Base-by-base conservation (phyloP, 64 coral and sea anemone species). In the Catalaphyllia jardinei region DNA sequence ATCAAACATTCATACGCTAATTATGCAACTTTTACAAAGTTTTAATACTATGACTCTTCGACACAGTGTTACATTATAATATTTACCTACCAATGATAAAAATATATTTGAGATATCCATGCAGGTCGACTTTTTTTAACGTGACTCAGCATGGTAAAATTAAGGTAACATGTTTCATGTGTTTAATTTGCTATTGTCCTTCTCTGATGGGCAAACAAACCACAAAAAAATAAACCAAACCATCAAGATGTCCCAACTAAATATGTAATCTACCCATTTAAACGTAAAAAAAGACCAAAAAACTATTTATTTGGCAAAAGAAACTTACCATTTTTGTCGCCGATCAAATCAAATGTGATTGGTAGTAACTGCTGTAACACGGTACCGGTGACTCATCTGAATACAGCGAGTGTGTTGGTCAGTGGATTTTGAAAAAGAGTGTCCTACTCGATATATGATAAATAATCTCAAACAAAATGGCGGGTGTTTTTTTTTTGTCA, bases 71-170 rank as follows among this genome's bases (percentile, higher is more conserved):
- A 28, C 10, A 25, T 25, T 13, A 38, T 57, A 57, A 57, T 16
- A 3, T 35, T 20, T 76, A 2, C 38, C 17, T 6, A 49, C 51
- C 38, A 11, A 42, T 24, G 4, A 76, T 51, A 49, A 50, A 76
- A 69, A 69, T 25, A 27, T 69, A 5, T 24, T 24, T 76, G 14
- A 49, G 17, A 5, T 76, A 20, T 52, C 22, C 17, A 4, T 52
- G 74, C 4, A 8, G 39, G 9, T 63, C 24, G 25, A 81, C 12
- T 31, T 60, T 15, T 51, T 29, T 16, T 50, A 73, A 85, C 79
- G 83, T 91, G 89, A 91, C 71, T 91, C 89, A 91, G 89, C 89
- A 91, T 29, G 77, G 16, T 35, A 72, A 90, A 88, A 77, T 77
- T 77, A 28, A 67, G 16, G 61, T 9, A 29, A 25, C 60, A 88